Evolutionary conservation across 2,888 invertebrate species (phyloP).

Genomic region (Phengaris alcon): DNA sequence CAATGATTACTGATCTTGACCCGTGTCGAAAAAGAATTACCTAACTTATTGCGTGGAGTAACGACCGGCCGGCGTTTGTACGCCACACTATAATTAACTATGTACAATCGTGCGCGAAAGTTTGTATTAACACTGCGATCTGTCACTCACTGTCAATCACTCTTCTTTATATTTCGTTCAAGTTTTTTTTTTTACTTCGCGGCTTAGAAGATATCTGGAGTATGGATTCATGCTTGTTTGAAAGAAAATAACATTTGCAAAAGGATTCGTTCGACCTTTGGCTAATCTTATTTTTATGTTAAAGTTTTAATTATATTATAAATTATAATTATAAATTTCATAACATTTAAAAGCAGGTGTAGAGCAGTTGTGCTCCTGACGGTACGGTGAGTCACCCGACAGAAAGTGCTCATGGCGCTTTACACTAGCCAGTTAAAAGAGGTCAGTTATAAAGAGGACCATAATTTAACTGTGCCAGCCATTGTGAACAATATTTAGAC

Average conservation of each 20-base stretch:
- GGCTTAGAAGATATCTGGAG: no score
- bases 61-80: conserved; percentile 48
- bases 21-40: conserved; percentile 47
- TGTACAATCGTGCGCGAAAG: conserved; percentile 25
- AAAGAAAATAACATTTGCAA: no score
- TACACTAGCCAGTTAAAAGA: conserved; percentile 47
- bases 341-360: conserved; percentile 29
- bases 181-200: background rate
- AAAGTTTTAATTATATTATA: no score
- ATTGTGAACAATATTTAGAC: conserved; percentile 28
- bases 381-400: conserved; percentile 47
- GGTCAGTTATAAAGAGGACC: conserved; percentile 41
- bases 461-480: conserved; percentile 33
- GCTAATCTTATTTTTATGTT: no score
- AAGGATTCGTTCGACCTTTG: no score
- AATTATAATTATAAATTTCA: no score
- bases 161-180: background rate
- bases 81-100: conserved; percentile 41
- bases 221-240: no score
- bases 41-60: conserved; percentile 45
- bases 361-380: conserved; percentile 33
- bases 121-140: background rate
- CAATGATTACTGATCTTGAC: conserved; percentile 50
- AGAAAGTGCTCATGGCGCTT: conserved; percentile 42
- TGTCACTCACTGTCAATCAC: background rate